Conservation (phyloP, 2,888 invertebrate species). For the Leistus spinibarbis region DNA sequence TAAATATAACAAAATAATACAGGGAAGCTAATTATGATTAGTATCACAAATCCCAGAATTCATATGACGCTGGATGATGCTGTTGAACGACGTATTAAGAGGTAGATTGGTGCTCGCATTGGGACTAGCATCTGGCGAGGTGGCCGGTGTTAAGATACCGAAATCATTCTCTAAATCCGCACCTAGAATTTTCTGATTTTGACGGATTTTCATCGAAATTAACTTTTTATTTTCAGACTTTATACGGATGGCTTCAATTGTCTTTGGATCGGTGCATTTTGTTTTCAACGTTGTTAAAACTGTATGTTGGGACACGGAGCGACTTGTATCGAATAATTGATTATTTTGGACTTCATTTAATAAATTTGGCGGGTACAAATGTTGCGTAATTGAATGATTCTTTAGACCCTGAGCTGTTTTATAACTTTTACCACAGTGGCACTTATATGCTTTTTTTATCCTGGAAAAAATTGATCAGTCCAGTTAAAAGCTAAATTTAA, state of each 20-base stretch:
- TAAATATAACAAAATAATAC: not conserved
- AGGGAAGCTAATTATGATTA: not conserved
- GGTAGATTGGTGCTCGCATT: slow-evolving; percentile 5
- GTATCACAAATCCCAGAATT: slow-evolving; percentile 29
- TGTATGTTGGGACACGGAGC: not conserved
- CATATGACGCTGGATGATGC: slow-evolving; percentile 2
- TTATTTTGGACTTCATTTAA: slow-evolving; percentile 4
- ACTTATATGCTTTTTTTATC: slow-evolving; percentile 72
- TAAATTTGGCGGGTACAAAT: slow-evolving; percentile 40
- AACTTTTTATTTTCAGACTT: slow-evolving; percentile 10
- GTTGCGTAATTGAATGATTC: slow-evolving; percentile 66
- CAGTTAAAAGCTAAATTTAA: not conserved
- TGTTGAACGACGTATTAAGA: not conserved
- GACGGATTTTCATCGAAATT: not conserved
- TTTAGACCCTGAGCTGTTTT: slow-evolving; percentile 80
- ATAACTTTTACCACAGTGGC: slow-evolving; percentile 86
- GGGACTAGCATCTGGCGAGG: slow-evolving; percentile 46
- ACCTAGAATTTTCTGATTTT: not conserved
- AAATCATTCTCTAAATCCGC: slow-evolving; percentile 44
- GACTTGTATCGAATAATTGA: not conserved
- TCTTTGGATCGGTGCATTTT: slow-evolving; percentile 3
- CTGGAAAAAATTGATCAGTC: slow-evolving; percentile 3
- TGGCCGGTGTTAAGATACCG: slow-evolving; percentile 52
- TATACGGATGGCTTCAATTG: slow-evolving; percentile 7
- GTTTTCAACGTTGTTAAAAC: not conserved